Evolutionary conservation across 2,888 invertebrate genomes (phyloP), one percentile per base, ranked within the genome.

Genomic region (Scaptomyza parva): DNA sequence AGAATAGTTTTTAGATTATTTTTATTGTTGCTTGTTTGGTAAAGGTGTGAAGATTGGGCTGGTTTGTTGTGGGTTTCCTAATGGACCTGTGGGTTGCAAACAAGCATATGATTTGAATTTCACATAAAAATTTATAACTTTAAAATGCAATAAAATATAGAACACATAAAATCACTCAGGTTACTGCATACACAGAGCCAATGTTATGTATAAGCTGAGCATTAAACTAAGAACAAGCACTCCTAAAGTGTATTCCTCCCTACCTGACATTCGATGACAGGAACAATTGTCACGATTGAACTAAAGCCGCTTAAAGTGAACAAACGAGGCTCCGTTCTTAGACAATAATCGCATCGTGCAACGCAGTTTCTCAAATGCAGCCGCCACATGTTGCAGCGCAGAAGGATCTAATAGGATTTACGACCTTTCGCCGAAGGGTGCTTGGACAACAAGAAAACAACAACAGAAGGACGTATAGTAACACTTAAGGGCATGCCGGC

Each of bases 351-450:
- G 41, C 39, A 28, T 18, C 24, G 17, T 24, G 44, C 45, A 45
- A n/a, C 40, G 30, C 43, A 59, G 47, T 43, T 44, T 51, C 30
- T 39, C 37, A 14, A 18, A 37, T 55, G 54, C 65, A 60, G 62
- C 75, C 43, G 66, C 68, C 85, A 82, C 67, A 81, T 81, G 82
- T 79, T 81, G 79, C 79, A 63, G 48, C 4, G 41, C 26, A n/a
- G 12, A 51, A 72, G 76, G 65, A 76, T 84, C 70, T 81, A 82
- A 81, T 81, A 77, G 81, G 81, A 81, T 81, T 85, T 77, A 79
- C 61, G 85, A 85, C 71, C 71, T 63, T 81, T 63, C 70, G 66
- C 66, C 74, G 66, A 70, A 70, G 48, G 30, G 39, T 30, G 44
- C 2, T 7, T 22, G n/a, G n/a, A n/a, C 20, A 22, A 39, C 53